These are phyloP conservation scores for Argyrosomus japonicus DNA, from an alignment of 2,113 vertebrate genomes.

Conservation along the genomic window DNA sequence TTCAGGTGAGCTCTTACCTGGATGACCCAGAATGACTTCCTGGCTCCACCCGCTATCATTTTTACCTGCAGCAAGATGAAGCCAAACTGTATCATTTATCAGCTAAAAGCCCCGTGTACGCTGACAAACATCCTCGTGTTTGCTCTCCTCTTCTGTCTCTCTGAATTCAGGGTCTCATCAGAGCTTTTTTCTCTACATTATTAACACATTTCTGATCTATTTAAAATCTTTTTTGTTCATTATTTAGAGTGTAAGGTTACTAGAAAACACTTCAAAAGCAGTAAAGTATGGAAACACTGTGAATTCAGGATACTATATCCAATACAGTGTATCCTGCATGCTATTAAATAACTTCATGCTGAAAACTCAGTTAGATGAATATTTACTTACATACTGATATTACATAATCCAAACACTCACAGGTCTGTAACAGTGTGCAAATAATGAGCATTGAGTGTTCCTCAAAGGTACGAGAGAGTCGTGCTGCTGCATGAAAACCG, in stretches of 20 bases:
- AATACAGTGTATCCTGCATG: not conserved
- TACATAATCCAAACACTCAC: constrained; percentile 1
- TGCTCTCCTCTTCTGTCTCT: constrained; percentile 27
- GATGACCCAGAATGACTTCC: constrained; percentile 49
- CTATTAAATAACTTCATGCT: not conserved
- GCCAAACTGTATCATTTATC: constrained; percentile 45
- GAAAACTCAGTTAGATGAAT: not conserved
- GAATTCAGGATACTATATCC: not conserved
- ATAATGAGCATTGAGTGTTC: not conserved
- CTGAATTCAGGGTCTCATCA: constrained; percentile 61
- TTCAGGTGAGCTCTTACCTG: constrained; percentile 47
- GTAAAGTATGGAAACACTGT: not conserved
- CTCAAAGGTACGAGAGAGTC: not conserved
- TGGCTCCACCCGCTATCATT: constrained; percentile 57
- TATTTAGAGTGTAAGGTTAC: constrained; percentile 32
- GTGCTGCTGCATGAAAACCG: not conserved
- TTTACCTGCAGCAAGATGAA: constrained; percentile 40
- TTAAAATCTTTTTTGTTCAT: constrained; percentile 39
- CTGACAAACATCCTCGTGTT: constrained; percentile 36
- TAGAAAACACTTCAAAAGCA: not conserved
- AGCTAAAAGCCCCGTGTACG: constrained; percentile 37
- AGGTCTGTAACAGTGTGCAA: constrained; percentile 13
- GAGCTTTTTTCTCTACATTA: constrained; percentile 33
- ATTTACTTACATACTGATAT: not conserved
- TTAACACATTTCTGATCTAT: constrained; percentile 9